Conservation (phyloP, 2,113 vertebrate species). For the Megatriorchis doriae region DNA sequence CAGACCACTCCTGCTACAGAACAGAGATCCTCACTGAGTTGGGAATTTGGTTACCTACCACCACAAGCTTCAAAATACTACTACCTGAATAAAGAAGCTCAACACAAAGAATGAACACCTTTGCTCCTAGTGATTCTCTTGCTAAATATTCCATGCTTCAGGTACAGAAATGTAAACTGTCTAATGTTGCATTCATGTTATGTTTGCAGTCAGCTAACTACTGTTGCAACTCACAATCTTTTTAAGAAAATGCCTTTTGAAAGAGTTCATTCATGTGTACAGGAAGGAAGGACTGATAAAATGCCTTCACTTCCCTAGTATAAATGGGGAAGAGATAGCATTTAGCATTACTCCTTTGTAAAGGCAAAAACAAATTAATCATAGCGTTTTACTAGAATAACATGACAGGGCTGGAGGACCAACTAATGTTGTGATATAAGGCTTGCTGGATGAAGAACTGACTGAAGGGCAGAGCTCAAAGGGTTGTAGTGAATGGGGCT, state of each 20-base stretch:
- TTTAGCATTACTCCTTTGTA: neutral
- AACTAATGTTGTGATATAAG: neutral
- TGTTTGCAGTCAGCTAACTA: neutral
- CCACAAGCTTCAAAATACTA: neutral
- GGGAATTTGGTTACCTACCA: neutral
- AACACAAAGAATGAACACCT: neutral
- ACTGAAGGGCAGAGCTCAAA: neutral
- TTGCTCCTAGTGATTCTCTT: neutral
- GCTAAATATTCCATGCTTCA: neutral
- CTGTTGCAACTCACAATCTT: neutral
- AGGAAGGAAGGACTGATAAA: neutral
- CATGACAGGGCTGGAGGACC: neutral
- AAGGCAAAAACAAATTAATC: neutral
- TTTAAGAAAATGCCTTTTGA: neutral
- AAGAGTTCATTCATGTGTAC: neutral
- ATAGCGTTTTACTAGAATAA: neutral
- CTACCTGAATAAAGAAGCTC: neutral
- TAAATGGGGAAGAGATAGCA: neutral
- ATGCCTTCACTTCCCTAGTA: neutral
- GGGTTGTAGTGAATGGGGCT: neutral
- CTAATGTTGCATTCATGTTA: neutral
- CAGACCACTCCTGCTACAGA: neutral
- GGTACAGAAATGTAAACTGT: neutral
- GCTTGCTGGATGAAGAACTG: neutral
- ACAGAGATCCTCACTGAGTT: neutral